These are phyloP conservation scores for Spermophilus dauricus DNA, from an alignment of 2,113 vertebrate genomes.

Conservation along the genomic window DNA sequence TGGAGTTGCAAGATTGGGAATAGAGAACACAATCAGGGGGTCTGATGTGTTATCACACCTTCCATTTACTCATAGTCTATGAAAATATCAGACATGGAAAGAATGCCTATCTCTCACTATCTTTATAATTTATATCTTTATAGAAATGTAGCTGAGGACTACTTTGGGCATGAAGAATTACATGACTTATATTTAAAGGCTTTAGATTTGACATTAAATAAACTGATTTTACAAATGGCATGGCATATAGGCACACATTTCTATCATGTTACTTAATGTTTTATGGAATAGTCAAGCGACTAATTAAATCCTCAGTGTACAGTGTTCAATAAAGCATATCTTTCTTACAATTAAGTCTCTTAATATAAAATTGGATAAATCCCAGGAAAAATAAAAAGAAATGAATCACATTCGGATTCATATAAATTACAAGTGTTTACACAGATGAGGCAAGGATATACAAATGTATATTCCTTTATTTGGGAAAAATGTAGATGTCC, in stretches of 20 bases:
- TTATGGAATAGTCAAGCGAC: constrained; percentile 51
- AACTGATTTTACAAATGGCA: neutral
- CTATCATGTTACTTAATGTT: neutral
- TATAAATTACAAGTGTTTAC: neutral
- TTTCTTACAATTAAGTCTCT: neutral
- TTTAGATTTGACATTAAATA: neutral
- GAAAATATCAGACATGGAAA: constrained; percentile 8
- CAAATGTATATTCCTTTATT: neutral
- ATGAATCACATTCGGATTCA: neutral
- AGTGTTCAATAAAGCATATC: neutral
- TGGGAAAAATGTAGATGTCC: neutral
- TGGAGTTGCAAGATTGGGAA: constrained; percentile 25
- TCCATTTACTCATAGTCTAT: constrained; percentile 71
- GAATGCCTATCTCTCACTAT: constrained; percentile 70
- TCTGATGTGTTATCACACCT: constrained; percentile 73
- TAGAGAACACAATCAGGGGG: neutral
- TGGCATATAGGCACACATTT: neutral
- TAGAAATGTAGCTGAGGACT: neutral
- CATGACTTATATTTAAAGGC: neutral
- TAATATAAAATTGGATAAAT: neutral
- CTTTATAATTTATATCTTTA: constrained; percentile 68
- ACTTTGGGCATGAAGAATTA: neutral
- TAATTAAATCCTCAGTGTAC: constrained; percentile 24
- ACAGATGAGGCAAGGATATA: neutral
- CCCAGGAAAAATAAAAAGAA: constrained; percentile 22